phyloP scores from a whole-genome alignment of 2,888 invertebrate species.

The Pyrochroa serraticornis region DNA sequence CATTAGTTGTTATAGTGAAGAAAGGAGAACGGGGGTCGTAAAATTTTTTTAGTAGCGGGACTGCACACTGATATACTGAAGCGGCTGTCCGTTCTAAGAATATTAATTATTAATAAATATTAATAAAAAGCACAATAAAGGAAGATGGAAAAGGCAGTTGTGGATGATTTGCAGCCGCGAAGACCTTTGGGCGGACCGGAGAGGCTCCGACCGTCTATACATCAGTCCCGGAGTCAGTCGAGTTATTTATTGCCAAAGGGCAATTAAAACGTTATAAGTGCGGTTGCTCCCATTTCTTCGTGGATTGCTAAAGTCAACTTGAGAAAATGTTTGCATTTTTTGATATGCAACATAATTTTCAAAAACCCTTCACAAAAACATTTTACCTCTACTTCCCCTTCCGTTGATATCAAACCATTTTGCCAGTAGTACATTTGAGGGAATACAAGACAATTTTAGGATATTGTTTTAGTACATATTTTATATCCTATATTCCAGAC shows the following conservation, averaged over 20 bases:
- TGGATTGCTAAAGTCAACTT: too few species aligned
- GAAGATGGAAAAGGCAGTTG: constrained; percentile 46
- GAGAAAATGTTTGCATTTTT: too few species aligned
- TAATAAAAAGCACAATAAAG: constrained; percentile 49
- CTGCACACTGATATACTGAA: constrained; percentile 1
- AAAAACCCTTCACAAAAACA: too few species aligned
- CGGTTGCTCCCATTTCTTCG: background rate
- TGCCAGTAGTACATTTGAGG: too few species aligned
- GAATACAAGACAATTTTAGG: too few species aligned
- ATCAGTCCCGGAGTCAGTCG: constrained; percentile 6
- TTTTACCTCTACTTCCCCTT: too few species aligned
- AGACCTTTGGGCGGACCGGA: constrained; percentile 45
- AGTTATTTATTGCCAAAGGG: constrained; percentile 17
- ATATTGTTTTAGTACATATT: too few species aligned
- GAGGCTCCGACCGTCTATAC: constrained; percentile 15
- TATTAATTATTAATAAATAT: constrained; percentile 51
- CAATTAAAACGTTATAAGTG: constrained; percentile 24
- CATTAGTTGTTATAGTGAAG: background rate
- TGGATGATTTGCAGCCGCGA: constrained; percentile 48
- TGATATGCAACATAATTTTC: too few species aligned
- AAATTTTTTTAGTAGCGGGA: constrained; percentile 12
- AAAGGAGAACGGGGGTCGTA: constrained; percentile 1
- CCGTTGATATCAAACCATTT: too few species aligned
- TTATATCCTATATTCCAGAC: too few species aligned
- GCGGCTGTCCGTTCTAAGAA: constrained; percentile 22